These are phyloP conservation scores for Parelbella ahira DNA, from an alignment of 2,888 invertebrate species.

Conservation along the genomic window DNA sequence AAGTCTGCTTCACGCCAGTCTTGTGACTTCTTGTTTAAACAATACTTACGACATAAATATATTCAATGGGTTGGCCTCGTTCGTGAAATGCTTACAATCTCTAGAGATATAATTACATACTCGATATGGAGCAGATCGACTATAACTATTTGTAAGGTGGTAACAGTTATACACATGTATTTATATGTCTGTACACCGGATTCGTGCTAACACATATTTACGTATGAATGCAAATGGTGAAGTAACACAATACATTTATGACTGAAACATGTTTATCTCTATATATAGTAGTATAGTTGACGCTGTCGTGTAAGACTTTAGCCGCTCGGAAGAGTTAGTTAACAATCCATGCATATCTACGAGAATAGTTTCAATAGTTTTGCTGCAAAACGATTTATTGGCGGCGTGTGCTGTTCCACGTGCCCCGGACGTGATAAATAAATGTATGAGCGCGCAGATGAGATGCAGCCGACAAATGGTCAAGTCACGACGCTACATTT, in stretches of 20 bases:
- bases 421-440: conserved; percentile 58
- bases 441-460: conserved; percentile 46
- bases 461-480: conserved; percentile 41
- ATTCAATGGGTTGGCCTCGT: not conserved
- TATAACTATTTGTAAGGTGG: too few species aligned
- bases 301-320: conserved; percentile 25
- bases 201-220: too few species aligned
- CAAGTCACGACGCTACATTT: conserved; percentile 47
- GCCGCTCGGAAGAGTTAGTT: conserved; percentile 20
- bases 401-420: conserved; percentile 50
- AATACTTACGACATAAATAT: not conserved
- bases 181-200: too few species aligned
- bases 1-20: conserved; percentile 22
- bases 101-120: too few species aligned
- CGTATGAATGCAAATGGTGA: not conserved
- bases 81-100: not conserved
- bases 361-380: conserved; percentile 36
- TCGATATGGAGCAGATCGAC: too few species aligned
- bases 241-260: not conserved
- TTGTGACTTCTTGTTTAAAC: conserved; percentile 14
- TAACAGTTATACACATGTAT: too few species aligned
- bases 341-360: conserved; percentile 39
- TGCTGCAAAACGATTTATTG: conserved; percentile 53
- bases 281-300: not conserved
- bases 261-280: not conserved